Conservation (phyloP, 30 jellyfish, hydroid and myxozoan species). For the Pelagia noctiluca region DNA sequence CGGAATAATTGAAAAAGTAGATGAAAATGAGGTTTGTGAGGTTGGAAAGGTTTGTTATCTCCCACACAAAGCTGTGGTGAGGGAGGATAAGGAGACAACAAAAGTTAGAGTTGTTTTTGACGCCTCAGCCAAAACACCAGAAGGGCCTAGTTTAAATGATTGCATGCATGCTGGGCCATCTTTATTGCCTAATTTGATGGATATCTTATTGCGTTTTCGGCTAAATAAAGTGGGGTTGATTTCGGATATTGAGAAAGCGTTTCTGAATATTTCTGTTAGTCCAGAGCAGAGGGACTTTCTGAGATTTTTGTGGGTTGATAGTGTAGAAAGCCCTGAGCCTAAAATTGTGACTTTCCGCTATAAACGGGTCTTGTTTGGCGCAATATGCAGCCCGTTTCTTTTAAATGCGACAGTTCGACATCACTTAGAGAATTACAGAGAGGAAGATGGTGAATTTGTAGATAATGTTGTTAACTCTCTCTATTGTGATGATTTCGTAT, state of each 20-base stretch:
- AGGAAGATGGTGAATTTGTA: conserved; percentile 27
- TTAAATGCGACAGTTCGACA: conserved; percentile 3
- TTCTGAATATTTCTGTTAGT: conserved; percentile 13
- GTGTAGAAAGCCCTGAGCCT: conserved; percentile 10
- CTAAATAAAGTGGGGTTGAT: conserved; percentile 19
- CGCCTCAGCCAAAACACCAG: no score
- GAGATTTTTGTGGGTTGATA: conserved; percentile 41
- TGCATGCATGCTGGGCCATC: no score
- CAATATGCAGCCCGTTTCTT: conserved; percentile 27
- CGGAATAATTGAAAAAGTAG: no score
- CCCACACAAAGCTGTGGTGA: no score
- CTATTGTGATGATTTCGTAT: conserved; percentile 26
- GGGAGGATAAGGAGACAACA: no score
- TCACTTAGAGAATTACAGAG: conserved; percentile 15
- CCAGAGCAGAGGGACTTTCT: conserved; percentile 33
- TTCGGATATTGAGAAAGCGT: conserved; percentile 51
- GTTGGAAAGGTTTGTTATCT: no score
- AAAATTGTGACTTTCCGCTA: background rate
- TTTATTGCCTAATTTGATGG: conserved; percentile 28
- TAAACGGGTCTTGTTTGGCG: conserved; percentile 28
- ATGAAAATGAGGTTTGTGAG: no score
- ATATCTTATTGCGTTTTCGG: conserved; percentile 34
- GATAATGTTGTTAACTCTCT: conserved; percentile 5
- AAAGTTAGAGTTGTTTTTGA: no score
- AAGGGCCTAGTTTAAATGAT: no score